A percentile compares a stretch with the other conserved stretches of the same genome.
These are phyloP conservation scores for Leucophenga maculata DNA, from an alignment of 2,888 invertebrate species.

Conservation along the genomic window DNA sequence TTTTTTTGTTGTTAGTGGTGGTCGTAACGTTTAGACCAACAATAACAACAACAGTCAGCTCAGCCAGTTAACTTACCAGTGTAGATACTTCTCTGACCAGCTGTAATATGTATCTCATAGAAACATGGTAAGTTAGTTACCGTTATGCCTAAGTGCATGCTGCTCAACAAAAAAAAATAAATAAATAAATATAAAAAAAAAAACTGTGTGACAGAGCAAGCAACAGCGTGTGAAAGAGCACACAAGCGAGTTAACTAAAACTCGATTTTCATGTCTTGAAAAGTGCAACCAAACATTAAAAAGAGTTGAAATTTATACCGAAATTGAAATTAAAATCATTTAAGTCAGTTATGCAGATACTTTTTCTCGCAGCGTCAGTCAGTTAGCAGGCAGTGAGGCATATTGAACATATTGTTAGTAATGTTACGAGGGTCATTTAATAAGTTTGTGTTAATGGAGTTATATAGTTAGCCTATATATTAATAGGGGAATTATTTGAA, in stretches of 20 bases:
- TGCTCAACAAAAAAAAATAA: slow-evolving; percentile 9
- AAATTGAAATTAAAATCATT: slow-evolving; percentile 13
- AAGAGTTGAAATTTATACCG: slow-evolving; percentile 13
- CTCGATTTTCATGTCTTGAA: slow-evolving; percentile 6
- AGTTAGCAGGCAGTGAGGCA: neutral
- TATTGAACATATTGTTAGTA: neutral
- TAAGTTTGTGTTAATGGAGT: neutral
- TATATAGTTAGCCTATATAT: too few relatives aligned
- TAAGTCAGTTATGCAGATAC: too few relatives aligned
- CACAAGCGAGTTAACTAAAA: neutral
- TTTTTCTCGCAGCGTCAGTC: neutral
- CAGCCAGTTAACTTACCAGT: neutral
- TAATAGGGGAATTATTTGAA: too few relatives aligned
- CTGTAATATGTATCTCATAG: slow-evolving; percentile 45
- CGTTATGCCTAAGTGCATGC: slow-evolving; percentile 35
- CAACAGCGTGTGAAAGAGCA: neutral
- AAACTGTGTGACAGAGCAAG: neutral
- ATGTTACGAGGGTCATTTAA: neutral
- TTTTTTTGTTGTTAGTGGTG: neutral
- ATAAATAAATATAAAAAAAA: neutral
- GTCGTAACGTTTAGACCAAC: neutral
- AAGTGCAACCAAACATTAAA: neutral
- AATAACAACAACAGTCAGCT: neutral
- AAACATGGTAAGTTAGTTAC: slow-evolving; percentile 52
- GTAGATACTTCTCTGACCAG: slow-evolving; percentile 49